Base-by-base conservation (phyloP, 2,113 vertebrate species). In the Thamnaconus septentrionalis region DNA sequence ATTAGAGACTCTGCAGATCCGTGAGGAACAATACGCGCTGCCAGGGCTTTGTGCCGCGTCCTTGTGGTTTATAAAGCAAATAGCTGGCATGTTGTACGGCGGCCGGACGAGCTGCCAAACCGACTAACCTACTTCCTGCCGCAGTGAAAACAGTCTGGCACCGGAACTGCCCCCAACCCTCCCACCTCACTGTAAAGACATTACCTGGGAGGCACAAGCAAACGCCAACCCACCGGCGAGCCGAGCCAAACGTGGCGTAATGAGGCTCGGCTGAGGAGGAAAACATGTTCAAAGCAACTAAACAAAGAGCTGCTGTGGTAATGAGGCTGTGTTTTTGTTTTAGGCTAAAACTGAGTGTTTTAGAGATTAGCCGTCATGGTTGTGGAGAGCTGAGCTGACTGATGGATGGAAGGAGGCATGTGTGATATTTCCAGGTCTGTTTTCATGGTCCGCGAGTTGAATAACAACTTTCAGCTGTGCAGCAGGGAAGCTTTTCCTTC, bases 201-300 rank as follows among this genome's bases (percentile, higher is more conserved):
- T 61, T 55, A 69, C 69, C 65, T 68, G 49, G 7, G 66, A 68
- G 74, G 50, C 59, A 12, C 53, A 61, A 67, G 61, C 57, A 56
- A 61, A 51, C n/a, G 31, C 18, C 18, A 31, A 31, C 18, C 18
- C 1, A 31, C 18, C 18, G 18, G 18, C 18, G 18, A 58, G 3
- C 43, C 0, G 52, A 61, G 72, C 56, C 56, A 75, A 55, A 56
- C 58, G 7, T 53, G 53, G 1, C 9, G 42, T 66, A 72, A 75
- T 76, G 57, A 73, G 64, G 45, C 41, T 7, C 18, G 18, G 18
- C 18, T 31, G 18, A 44, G 4, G 59, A 3, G 8, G 40, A 58
- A 49, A 61, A 50, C 4, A 0, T 3, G 7, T 47, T 75, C n/a
- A 66, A 57, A 67, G 41, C 60, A 53, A 42, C 50, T 43, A 56